phyloP scores from a whole-genome alignment of 37 sponge, comb jelly and placozoan species.

The Chondrosia reniformis region DNA sequence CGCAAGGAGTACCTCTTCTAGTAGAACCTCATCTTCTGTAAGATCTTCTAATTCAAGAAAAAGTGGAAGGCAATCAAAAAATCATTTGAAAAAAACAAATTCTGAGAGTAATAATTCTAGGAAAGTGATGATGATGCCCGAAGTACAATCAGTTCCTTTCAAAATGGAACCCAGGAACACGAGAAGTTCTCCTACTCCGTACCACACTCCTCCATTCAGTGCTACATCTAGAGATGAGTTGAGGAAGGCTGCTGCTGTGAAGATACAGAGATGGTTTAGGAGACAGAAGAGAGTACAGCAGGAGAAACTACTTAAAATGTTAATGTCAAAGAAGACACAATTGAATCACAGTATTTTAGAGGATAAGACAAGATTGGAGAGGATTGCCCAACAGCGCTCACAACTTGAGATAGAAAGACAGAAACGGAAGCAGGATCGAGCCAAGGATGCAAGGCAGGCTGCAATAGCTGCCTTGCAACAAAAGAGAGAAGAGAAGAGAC shows the following conservation, averaged over 20 bases:
- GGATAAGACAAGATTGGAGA: background rate
- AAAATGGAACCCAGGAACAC: no score
- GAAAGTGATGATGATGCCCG: no score
- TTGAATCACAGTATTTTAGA: conserved; percentile 33
- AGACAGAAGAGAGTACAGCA: background rate
- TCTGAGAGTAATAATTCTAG: no score
- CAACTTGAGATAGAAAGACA: conserved; percentile 26
- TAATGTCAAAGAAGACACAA: conserved; percentile 42
- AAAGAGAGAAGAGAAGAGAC: conserved; percentile 81
- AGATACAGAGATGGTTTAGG: conserved; percentile 58
- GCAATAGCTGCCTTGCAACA: conserved; percentile 70
- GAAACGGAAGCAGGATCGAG: conserved; percentile 34
- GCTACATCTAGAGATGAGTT: no score
- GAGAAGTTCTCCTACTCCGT: no score
- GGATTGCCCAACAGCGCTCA: conserved; percentile 14
- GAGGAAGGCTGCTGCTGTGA: conserved; percentile 39
- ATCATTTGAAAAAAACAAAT: no score
- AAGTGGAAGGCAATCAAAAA: no score
- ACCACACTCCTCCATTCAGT: no score
- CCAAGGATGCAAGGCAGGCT: conserved; percentile 56
- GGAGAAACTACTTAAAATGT: conserved; percentile 25
- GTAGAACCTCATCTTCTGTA: no score
- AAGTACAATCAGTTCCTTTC: no score
- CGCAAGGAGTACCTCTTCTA: no score
- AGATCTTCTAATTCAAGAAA: no score